Base-by-base conservation (phyloP, 2,888 invertebrate species). In the Hirtodrosophila duncani region DNA sequence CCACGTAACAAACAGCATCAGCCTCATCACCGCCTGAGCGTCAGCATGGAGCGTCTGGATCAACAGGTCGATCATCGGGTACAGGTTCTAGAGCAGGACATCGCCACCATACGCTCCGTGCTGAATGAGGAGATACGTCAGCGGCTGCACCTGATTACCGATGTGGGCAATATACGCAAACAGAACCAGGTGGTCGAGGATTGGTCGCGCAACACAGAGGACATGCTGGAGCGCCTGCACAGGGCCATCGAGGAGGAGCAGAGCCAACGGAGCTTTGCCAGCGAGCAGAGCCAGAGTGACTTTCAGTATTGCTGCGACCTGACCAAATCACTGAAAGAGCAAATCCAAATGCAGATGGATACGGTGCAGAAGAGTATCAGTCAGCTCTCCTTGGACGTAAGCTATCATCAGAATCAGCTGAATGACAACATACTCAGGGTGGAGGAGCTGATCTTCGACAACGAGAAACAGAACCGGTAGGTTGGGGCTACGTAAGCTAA, bases 281-380 rank as follows among this genome's bases (percentile, higher is more conserved):
- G 88, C 0, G 88, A 89, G 4, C 89, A 89, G 82, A 89, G 88
- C 58, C 89, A 89, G 52, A 88, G 88, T 34, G 90, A 90, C 53
- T 70, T 89, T 24, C 89, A 89, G 77, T 89, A 89, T 62, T 89
- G 88, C 44, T 89, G 89, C 55, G 89, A 89, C 56, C 56, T 89
- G 36, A 80, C 88, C 0, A 4, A 85, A 84, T 60, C 78, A 0
- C 21, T 84, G 0, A 85, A 85, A 61, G 59, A 64, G 4, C 83
- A 85, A 26, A 64, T 85, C 1, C 80, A 84, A 50, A 29, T 51
- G 11, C 64, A 77, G 21, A 61, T 85, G 10, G 67, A 74, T 3
- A 75, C 78, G 10, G 44, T 84, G 21, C 81, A 84, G 8, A 79
- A 83, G 20, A 72, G 81, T 38, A 78, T 85, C 0, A 72, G 83